Base-by-base conservation (phyloP, 2,113 vertebrate genomes). In the Alces alces region DNA sequence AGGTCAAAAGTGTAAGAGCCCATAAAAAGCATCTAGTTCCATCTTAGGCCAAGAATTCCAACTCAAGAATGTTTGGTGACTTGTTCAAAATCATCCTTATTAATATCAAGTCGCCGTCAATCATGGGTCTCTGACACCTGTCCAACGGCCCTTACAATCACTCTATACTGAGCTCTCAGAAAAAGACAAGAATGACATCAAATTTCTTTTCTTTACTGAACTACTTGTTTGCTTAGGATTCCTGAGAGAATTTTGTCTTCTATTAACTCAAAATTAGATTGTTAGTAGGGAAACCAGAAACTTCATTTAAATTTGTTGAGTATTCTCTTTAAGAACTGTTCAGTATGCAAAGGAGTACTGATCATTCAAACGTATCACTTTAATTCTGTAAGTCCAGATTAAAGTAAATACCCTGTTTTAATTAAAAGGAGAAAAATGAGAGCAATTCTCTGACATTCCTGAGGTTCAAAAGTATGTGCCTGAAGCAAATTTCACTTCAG, bases 391-490 rank as follows among this genome's bases (percentile, higher is more conserved):
- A 97, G 23, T 52, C 3, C 33, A 96, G 13, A 93, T 82, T 88
- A 93, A 91, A 80, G n/a, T 64, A 95, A 96, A 92, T 80, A 58
- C 1, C 25, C 3, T 82, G 83, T 60, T 97, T 93, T 91, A 95
- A 95, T 92, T 89, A 80, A 58, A 88, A 92, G 92, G 13, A 94
- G 66, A 86, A 96, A 95, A 94, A 28, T 39, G 10, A 93, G 50
- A 88, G 27, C 6, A 88, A 86, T 66, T 86, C 7, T 57, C 15
- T 93, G 33, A 87, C 36, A 97, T 83, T 58, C 13, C n/a, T 89
- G 17, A 66, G 6, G 15, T 91, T 96, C 93, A 83, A 93, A 96
- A 92, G n/a, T 39, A 96, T 97, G 92, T 97, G 39, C 66, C 92
- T 95, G 6, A 96, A 88, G 82, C 43, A 91, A 96, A 79, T 91